Conservation (phyloP, 2,113 vertebrate genomes). For the Pangasianodon gigas region DNA sequence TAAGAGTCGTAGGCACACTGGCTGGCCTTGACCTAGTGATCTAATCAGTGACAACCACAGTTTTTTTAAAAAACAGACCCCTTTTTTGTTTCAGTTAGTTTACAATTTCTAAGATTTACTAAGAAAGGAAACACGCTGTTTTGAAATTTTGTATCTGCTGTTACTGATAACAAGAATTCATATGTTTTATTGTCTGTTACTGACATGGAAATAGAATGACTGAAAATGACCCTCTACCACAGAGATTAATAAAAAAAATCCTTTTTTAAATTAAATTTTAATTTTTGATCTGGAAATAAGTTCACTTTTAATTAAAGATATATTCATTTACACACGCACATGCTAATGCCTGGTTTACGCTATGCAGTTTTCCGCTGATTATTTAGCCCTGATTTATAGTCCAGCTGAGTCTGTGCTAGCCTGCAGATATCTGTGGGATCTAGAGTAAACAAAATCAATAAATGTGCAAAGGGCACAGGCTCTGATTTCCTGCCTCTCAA, state of each 20-base stretch:
- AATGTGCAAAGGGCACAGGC: not conserved
- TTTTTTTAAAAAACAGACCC: no score
- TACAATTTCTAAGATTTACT: not conserved
- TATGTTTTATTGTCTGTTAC: not conserved
- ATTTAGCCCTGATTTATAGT: not conserved
- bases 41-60: no score
- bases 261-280: no score
- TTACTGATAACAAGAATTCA: not conserved
- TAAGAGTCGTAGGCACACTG: no score
- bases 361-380: not conserved
- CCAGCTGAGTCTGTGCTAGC: conserved; percentile 27
- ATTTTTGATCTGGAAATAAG: no score
- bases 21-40: no score
- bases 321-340: not conserved
- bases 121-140: not conserved
- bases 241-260: not conserved
- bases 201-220: not conserved
- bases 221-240: not conserved
- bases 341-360: not conserved
- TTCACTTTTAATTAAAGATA: not conserved
- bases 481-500: conserved; percentile 22
- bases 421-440: conserved; percentile 6
- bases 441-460: not conserved
- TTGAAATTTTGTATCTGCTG: not conserved
- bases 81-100: no score